phyloP scores from a whole-genome alignment of 2,888 invertebrate species.

The Temnothorax ravouxi region DNA sequence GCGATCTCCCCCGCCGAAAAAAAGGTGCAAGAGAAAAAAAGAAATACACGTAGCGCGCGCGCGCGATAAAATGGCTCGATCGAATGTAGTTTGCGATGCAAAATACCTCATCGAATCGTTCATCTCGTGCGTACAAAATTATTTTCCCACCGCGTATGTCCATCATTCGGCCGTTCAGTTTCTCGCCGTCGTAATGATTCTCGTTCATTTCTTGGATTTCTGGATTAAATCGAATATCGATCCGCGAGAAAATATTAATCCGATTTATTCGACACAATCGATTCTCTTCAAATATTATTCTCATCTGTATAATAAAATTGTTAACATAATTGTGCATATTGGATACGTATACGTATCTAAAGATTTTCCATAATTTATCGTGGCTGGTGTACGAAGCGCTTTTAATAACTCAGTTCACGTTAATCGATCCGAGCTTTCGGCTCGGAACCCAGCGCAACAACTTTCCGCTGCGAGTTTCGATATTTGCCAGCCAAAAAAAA shows the following conservation, averaged over 20 bases:
- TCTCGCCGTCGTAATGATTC: constrained; percentile 1
- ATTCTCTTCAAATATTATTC: neutral
- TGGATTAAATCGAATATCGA: neutral
- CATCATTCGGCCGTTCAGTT: neutral
- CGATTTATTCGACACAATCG: neutral
- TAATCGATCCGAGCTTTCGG: constrained; percentile 32
- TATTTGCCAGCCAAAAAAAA: constrained; percentile 6
- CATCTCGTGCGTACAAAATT: constrained; percentile 31
- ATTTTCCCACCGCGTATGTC: constrained; percentile 14
- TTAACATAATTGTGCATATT: neutral
- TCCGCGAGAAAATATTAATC: neutral
- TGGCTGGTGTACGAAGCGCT: neutral
- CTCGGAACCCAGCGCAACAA: constrained; percentile 57
- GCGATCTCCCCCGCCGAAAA: constrained; percentile 38
- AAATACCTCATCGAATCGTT: constrained; percentile 46
- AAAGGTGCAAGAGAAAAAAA: constrained; percentile 15
- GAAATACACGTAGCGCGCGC: constrained; percentile 18
- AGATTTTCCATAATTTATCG: constrained; percentile 21
- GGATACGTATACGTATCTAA: neutral
- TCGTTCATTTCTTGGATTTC: neutral
- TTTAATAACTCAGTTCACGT: constrained; percentile 37
- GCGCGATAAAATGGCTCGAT: constrained; percentile 42
- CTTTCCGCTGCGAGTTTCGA: constrained; percentile 53
- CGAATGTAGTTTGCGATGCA: constrained; percentile 43
- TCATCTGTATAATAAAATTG: neutral